A percentile compares a stretch with the other conserved stretches of the same genome.
These are phyloP conservation scores for Calephelis virginiensis DNA, from an alignment of 1,140 invertebrate genomes.

Conservation along the genomic window DNA sequence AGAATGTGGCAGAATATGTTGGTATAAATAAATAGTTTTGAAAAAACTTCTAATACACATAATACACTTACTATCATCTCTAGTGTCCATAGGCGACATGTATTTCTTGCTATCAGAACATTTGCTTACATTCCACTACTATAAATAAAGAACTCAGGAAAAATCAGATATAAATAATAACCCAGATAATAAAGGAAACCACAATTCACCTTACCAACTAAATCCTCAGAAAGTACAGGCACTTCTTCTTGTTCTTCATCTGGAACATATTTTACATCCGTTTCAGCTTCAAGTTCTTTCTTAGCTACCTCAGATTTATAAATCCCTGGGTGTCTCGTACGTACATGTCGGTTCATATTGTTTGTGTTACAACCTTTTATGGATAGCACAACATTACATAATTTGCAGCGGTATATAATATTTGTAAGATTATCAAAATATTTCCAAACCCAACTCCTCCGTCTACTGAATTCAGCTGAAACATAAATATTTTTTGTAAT, in stretches of 20 bases:
- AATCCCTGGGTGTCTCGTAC: conserved; percentile 49
- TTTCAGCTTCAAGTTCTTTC: conserved; percentile 29
- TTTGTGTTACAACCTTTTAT: conserved; percentile 70
- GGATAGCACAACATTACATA: conserved; percentile 61
- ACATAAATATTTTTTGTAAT: not conserved
- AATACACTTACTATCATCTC: no score
- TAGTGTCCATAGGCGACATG: no score
- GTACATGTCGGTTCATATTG: conserved; percentile 68
- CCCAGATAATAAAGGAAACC: not conserved
- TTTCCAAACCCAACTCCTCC: conserved; percentile 15
- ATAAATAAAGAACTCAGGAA: no score
- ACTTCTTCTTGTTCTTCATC: conserved; percentile 12
- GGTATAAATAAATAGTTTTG: no score
- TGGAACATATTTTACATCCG: not conserved
- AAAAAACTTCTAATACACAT: no score
- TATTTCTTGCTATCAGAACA: no score
- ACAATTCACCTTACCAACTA: conserved; percentile 13
- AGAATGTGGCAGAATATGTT: no score
- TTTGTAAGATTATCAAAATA: conserved; percentile 19
- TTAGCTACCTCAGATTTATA: conserved; percentile 42
- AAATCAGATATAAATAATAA: no score
- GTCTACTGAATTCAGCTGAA: conserved; percentile 15
- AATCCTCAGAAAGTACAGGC: not conserved
- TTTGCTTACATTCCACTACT: no score
- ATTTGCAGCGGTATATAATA: conserved; percentile 36